Evolutionary conservation across 2,797 vertebrate genomes (phyloP).

Genomic region (Pangasius macronema): DNA sequence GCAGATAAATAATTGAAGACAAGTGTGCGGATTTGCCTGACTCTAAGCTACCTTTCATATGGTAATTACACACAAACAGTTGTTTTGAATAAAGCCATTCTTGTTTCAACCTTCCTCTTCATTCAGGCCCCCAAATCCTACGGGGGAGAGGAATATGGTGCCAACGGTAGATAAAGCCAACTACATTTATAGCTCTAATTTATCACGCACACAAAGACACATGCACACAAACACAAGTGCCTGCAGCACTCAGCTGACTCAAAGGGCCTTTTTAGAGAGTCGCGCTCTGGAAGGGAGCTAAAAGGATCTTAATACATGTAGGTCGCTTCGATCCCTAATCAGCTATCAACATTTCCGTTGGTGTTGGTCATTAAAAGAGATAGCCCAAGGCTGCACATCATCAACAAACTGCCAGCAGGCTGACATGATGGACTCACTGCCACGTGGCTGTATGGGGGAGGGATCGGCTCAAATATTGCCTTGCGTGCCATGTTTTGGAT

Average conservation of each 20-base stretch:
- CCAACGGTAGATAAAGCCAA: conserved; percentile 53
- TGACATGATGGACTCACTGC: not conserved
- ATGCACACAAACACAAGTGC: conserved; percentile 33
- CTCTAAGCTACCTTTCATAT: conserved; percentile 63
- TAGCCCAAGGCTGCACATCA: conserved; percentile 37
- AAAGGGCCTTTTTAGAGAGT: conserved; percentile 54
- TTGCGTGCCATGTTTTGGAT: not conserved
- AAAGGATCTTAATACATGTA: conserved; percentile 53
- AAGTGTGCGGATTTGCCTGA: conserved; percentile 57
- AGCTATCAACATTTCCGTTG: conserved; percentile 64
- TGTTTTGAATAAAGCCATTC: conserved; percentile 62
- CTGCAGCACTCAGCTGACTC: conserved; percentile 52
- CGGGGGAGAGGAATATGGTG: conserved; percentile 48
- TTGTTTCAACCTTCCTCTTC: conserved; percentile 50
- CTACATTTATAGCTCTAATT: conserved; percentile 56
- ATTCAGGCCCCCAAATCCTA: conserved; percentile 42
- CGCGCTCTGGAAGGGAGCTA: conserved; percentile 30
- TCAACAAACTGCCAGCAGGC: not conserved
- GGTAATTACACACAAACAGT: conserved; percentile 67
- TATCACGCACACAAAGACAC: conserved; percentile 41
- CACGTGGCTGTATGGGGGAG: not conserved
- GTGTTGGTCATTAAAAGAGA: conserved; percentile 63
- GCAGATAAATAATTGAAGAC: conserved; percentile 63
- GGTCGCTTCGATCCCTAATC: conserved; percentile 60
- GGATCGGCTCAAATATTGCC: conserved; percentile 2